Evolutionary conservation across 2,888 invertebrate species (phyloP), one percentile per base, ranked within the genome.

Genomic region (Synanthedon formicaeformis): DNA sequence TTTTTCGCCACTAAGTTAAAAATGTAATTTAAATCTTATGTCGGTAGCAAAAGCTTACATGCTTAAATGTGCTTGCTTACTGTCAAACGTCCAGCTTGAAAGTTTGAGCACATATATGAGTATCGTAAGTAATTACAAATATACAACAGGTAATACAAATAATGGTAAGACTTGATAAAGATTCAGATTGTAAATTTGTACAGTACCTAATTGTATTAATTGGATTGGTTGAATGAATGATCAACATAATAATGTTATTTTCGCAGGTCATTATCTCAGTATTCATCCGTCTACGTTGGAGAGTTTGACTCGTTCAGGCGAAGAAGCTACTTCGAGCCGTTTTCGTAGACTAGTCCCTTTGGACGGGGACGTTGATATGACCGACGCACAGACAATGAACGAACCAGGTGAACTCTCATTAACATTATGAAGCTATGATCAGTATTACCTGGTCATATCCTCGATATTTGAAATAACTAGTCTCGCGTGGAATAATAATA

Each of bases 201-300:
- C 10, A 34, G 10, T 34, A 34, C 2, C 8, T 34, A n/a, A 2
- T 6, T 8, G 2, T 10, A 34, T 10, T 34, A 34, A 10, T 34
- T 34, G 6, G 2, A 34, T 34, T 10, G 34, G 2, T 10, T 34
- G 34, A 34, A 34, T 34, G 34, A 34, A 34, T 34, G 34, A 34
- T 34, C 34, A 34, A 34, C 10, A 34, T 10, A 34, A 34, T 34
- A 34, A 34, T 34, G 4, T 27, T 48, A 34, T 50, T 57, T 52
- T 65, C 63, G n/a, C 75, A 67, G 91, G 91, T 0, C 92, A 91
- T 62, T 95, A 95, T 72, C 80, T 95, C 3, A 92, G 92, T 60
- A 93, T 95, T 52, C 91, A 94, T 60, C 93, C 94, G 0, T 91
- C 94, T 0, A 94, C 94, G 0, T 73, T 95, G 57, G 95, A 94